These are phyloP conservation scores for Macrophya annulata DNA, from an alignment of 2,888 invertebrate genomes.

Conservation along the genomic window DNA sequence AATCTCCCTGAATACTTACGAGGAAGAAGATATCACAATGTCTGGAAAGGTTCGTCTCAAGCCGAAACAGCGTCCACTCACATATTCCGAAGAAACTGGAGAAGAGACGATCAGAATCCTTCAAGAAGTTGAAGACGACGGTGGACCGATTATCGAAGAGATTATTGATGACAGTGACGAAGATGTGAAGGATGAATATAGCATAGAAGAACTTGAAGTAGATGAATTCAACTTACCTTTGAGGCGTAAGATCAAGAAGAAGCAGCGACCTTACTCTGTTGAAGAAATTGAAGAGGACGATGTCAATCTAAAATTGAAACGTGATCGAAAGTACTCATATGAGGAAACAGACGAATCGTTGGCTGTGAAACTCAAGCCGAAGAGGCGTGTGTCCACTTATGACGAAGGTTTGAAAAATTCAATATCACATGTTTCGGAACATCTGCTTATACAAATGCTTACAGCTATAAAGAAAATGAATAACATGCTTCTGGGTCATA, in stretches of 20 bases:
- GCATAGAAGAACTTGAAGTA: constrained; percentile 74
- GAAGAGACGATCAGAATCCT: constrained; percentile 88
- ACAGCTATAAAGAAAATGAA: constrained; percentile 59
- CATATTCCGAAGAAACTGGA: constrained; percentile 89
- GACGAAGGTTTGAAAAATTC: constrained; percentile 84
- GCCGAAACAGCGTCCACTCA: constrained; percentile 85
- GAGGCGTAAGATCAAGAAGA: constrained; percentile 71
- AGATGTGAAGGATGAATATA: constrained; percentile 81
- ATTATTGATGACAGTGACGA: constrained; percentile 85
- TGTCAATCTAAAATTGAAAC: constrained; percentile 77
- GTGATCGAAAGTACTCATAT: constrained; percentile 79
- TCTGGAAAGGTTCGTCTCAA: constrained; percentile 91
- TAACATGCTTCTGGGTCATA: constrained; percentile 51
- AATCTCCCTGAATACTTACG: constrained; percentile 91
- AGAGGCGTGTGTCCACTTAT: constrained; percentile 85
- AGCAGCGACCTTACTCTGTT: constrained; percentile 78
- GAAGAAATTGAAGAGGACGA: constrained; percentile 81
- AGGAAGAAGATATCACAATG: constrained; percentile 94
- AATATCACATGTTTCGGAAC: constrained; percentile 40
- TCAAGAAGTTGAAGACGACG: constrained; percentile 85
- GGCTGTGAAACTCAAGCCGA: constrained; percentile 87
- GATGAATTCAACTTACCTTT: constrained; percentile 77
- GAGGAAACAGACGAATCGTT: constrained; percentile 84
- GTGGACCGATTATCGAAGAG: constrained; percentile 83
- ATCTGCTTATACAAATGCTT: constrained; percentile 62